These are phyloP conservation scores for Bradypodion pumilum DNA, from an alignment of 2,797 vertebrate species.

Conservation along the genomic window DNA sequence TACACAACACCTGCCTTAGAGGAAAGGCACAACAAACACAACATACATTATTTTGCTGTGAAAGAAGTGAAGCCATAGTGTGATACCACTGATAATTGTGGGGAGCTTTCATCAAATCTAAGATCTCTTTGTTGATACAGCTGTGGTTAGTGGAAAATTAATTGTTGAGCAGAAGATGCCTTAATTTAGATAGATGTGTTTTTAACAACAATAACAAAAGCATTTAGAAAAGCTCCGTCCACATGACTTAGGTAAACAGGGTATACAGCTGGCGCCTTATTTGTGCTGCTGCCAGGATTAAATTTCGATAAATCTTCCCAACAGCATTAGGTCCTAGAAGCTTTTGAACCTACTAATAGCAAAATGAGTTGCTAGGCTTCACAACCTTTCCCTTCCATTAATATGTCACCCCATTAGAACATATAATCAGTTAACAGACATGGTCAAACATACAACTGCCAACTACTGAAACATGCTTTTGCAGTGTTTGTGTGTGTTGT, in stretches of 20 bases:
- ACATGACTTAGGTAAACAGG: not conserved
- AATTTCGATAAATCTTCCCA: slow-evolving; percentile 24
- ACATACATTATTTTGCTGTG: not conserved
- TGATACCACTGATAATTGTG: not conserved
- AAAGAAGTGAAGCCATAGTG: not conserved
- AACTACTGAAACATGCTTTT: not conserved
- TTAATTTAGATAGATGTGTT: not conserved
- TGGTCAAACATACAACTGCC: not conserved
- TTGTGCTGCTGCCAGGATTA: not conserved
- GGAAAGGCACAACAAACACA: not conserved
- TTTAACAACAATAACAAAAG: not conserved
- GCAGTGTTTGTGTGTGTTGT: not conserved
- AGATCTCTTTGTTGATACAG: not conserved
- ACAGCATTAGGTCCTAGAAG: not conserved
- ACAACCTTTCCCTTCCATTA: not conserved
- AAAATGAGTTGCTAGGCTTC: slow-evolving; percentile 17
- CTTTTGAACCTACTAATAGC: slow-evolving; percentile 22
- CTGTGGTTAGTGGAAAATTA: not conserved
- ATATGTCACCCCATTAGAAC: not conserved
- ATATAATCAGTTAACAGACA: not conserved
- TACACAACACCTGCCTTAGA: too few relatives aligned
- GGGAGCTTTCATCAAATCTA: not conserved
- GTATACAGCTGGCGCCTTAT: not conserved
- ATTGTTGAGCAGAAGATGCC: not conserved
- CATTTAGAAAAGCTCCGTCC: rapidly evolving